These are phyloP conservation scores for Rostratula benghalensis DNA, from an alignment of 2,113 vertebrate genomes.

Conservation along the genomic window DNA sequence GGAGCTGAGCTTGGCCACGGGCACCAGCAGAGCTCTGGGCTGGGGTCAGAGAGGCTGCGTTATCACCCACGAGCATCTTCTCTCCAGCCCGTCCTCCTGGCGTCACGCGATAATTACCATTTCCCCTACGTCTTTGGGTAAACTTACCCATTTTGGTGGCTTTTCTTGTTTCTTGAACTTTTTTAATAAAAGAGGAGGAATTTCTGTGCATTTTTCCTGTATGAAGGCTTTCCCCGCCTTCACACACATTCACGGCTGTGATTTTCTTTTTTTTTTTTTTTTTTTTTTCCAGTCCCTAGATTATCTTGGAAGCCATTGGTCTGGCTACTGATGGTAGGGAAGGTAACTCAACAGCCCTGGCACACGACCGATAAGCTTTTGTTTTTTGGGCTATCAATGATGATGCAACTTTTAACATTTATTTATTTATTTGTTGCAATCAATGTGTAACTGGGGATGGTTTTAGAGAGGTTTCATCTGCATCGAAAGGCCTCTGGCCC, in stretches of 20 bases:
- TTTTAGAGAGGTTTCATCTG: neutral
- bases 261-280: too few relatives aligned
- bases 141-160: neutral
- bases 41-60: neutral
- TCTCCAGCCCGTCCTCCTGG: neutral
- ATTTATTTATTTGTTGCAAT: neutral
- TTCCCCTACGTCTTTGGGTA: neutral
- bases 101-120: fast-evolving
- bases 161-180: neutral
- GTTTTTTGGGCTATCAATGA: neutral
- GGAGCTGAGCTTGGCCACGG: neutral
- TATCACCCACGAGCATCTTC: neutral
- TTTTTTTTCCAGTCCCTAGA: neutral
- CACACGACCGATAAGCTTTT: neutral
- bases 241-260: fast-evolving
- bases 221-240: neutral
- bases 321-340: neutral
- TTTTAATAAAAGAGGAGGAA: neutral
- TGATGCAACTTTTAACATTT: neutral
- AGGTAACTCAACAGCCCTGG: neutral
- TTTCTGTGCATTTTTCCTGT: neutral
- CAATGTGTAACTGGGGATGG: neutral
- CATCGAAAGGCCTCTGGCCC: neutral
- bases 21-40: fast-evolving
- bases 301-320: fast-evolving